These are phyloP conservation scores for Nyctereutes procyonoides DNA, from an alignment of 2,113 vertebrate species.

Conservation along the genomic window DNA sequence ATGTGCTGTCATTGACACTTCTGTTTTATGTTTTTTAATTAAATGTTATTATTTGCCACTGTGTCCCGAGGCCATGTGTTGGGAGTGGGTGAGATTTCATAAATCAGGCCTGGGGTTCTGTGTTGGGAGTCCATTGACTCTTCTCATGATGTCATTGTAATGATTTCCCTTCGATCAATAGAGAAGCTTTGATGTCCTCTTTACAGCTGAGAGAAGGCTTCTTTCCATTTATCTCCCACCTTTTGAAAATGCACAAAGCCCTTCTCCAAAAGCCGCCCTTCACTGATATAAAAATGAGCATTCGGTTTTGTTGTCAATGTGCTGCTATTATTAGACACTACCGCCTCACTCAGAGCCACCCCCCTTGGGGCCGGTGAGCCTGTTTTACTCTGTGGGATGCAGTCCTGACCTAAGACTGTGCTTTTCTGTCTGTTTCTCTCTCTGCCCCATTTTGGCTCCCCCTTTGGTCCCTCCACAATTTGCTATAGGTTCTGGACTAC, in stretches of 20 bases:
- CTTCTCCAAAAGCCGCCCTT: conserved; percentile 32
- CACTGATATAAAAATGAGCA: background rate
- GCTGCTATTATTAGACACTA: background rate
- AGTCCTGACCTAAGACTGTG: background rate
- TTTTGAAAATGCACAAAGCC: conserved; percentile 30
- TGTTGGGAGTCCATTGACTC: background rate
- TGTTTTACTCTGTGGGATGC: background rate
- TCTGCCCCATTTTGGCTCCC: background rate
- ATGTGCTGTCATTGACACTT: conserved; percentile 30
- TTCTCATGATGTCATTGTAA: background rate
- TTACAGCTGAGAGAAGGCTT: background rate
- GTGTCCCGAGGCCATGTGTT: conserved; percentile 48
- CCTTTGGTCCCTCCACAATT: background rate
- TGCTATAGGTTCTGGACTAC: background rate
- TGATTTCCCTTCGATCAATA: conserved; percentile 8
- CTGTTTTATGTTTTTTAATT: conserved; percentile 78
- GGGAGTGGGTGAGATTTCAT: conserved; percentile 13
- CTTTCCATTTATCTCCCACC: background rate
- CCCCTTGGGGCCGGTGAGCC: background rate
- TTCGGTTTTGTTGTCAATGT: background rate
- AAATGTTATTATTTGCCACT: conserved; percentile 62
- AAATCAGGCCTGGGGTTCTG: conserved; percentile 43
- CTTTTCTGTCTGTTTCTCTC: background rate
- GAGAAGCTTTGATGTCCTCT: conserved; percentile 29
- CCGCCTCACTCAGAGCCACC: background rate